These are phyloP conservation scores for Paracentrotus lividus DNA, from an alignment of 53 echinoderm and acorn worm genomes.

Conservation along the genomic window DNA sequence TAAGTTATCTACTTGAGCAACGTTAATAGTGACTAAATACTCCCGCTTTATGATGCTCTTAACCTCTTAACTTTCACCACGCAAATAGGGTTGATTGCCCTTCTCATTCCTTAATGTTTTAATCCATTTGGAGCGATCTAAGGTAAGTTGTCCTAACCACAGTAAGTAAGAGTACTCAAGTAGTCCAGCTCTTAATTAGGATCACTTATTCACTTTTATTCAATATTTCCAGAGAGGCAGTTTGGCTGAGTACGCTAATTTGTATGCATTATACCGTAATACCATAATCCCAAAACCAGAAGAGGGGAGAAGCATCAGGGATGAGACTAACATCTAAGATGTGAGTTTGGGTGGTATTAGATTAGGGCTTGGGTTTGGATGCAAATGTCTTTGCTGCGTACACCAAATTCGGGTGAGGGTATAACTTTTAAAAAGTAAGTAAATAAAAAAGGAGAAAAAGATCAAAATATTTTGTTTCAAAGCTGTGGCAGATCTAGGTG, in stretches of 20 bases:
- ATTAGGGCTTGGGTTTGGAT: too few species aligned
- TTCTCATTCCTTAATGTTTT: background rate
- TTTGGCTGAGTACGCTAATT: constrained; percentile 40
- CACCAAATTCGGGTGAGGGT: too few species aligned
- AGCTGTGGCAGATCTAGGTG: too few species aligned
- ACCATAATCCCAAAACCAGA: too few species aligned
- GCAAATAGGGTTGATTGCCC: background rate
- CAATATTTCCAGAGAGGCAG: background rate
- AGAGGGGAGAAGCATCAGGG: too few species aligned
- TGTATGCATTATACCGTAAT: background rate
- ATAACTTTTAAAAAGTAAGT: too few species aligned
- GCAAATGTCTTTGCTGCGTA: too few species aligned
- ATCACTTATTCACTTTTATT: constrained; percentile 6
- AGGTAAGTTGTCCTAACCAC: background rate
- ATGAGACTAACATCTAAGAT: too few species aligned
- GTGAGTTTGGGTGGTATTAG: too few species aligned
- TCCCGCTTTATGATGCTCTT: background rate
- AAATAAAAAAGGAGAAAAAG: too few species aligned
- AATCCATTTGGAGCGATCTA: background rate
- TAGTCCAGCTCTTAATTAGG: constrained; percentile 33
- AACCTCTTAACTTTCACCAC: background rate
- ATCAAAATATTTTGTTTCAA: too few species aligned
- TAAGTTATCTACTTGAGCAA: background rate
- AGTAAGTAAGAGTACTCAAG: background rate
- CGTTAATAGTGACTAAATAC: constrained; percentile 20